Evolutionary conservation across 2,888 invertebrate species (phyloP).

Genomic region (Pristionchus entomophagus): DNA sequence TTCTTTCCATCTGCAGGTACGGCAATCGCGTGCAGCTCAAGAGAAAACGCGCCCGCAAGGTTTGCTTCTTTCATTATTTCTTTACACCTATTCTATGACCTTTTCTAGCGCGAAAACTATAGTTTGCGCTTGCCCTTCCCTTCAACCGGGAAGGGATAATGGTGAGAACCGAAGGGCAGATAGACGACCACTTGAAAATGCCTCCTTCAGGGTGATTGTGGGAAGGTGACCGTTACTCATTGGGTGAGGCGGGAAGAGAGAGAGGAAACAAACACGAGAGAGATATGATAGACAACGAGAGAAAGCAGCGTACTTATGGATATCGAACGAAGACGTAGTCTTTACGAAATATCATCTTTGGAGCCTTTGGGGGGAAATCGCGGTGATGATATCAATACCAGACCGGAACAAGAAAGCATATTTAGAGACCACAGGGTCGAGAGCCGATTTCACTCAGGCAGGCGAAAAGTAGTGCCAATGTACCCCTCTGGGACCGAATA

Average conservation of each 20-base stretch:
- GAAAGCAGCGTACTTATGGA: background rate
- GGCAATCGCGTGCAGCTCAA: constrained; percentile 35
- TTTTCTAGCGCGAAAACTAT: too few species aligned
- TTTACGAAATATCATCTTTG: too few species aligned
- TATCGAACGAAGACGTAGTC: background rate
- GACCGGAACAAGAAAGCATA: too few species aligned
- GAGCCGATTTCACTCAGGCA: too few species aligned
- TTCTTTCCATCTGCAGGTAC: constrained; percentile 34
- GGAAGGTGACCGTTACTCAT: constrained; percentile 27
- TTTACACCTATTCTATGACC: background rate
- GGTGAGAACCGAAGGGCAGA: background rate
- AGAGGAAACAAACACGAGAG: background rate
- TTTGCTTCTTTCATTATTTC: background rate
- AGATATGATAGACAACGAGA: constrained; percentile 9
- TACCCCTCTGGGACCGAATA: too few species aligned
- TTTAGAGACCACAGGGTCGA: too few species aligned
- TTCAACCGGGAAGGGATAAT: background rate
- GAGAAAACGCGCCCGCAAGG: constrained; percentile 43
- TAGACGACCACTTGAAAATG: constrained; percentile 19
- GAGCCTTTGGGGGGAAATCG: too few species aligned
- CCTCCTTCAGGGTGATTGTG: constrained; percentile 38
- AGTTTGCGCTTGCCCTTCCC: background rate
- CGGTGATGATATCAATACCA: too few species aligned
- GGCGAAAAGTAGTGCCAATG: too few species aligned
- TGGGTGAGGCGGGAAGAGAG: background rate